Evolutionary conservation across 2,113 vertebrate species (phyloP).

Genomic region (Buteo buteo): DNA sequence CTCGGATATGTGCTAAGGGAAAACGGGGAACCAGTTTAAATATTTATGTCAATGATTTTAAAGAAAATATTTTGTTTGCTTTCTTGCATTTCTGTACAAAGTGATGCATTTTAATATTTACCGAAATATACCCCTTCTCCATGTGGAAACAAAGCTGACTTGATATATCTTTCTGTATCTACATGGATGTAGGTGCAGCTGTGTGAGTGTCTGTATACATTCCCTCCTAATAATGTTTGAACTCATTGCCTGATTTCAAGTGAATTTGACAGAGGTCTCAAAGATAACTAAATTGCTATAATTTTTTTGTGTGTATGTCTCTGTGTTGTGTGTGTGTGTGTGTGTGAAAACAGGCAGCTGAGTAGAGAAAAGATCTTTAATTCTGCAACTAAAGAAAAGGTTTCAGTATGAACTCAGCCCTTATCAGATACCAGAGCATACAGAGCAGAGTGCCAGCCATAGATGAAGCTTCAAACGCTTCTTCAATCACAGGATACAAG

Average conservation of each 20-base stretch:
- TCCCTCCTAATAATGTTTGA: constrained; percentile 22
- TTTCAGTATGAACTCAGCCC: background rate
- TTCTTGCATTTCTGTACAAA: constrained; percentile 4
- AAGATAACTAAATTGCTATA: background rate
- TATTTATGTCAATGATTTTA: background rate
- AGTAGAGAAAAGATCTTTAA: background rate
- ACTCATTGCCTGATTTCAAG: constrained; percentile 43
- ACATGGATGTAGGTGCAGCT: constrained; percentile 19
- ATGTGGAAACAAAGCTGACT: background rate
- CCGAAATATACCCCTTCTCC: background rate
- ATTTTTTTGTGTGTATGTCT: background rate
- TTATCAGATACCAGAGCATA: background rate
- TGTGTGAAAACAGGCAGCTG: background rate
- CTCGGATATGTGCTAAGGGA: background rate
- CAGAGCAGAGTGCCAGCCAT: background rate
- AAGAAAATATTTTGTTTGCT: background rate
- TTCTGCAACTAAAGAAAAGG: background rate
- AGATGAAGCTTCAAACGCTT: background rate
- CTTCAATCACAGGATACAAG: background rate
- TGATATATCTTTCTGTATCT: constrained; percentile 36
- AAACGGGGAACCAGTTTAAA: background rate
- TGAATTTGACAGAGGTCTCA: constrained; percentile 44
- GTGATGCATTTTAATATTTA: background rate
- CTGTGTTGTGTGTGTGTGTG: too few relatives aligned
- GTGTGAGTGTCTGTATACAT: constrained; percentile 50